These are phyloP conservation scores for Tychaedon coryphoeus DNA, from an alignment of 2,113 vertebrate genomes.

Conservation along the genomic window DNA sequence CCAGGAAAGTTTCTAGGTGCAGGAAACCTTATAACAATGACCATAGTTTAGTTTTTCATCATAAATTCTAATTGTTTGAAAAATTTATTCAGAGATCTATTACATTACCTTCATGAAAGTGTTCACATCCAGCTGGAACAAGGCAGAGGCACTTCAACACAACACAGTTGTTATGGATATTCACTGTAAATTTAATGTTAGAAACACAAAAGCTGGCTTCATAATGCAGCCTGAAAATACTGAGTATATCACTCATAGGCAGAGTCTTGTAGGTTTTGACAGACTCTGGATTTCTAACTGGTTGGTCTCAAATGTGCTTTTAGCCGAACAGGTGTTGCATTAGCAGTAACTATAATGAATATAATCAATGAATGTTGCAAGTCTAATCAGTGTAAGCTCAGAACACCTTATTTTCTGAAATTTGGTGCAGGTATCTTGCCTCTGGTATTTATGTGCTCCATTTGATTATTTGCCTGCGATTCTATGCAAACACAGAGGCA, in stretches of 20 bases:
- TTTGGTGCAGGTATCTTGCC: background rate
- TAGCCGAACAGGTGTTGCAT: background rate
- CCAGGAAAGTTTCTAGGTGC: background rate
- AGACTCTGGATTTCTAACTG: background rate
- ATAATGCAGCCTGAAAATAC: background rate
- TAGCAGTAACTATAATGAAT: background rate
- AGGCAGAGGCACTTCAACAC: background rate
- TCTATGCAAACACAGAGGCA: background rate
- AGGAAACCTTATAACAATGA: background rate
- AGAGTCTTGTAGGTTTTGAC: background rate
- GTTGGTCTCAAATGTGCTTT: background rate
- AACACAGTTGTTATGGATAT: rapidly evolving
- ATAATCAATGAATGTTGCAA: background rate
- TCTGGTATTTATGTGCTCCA: background rate
- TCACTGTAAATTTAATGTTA: background rate
- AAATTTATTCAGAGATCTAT: background rate
- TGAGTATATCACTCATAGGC: background rate
- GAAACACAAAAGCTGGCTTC: background rate
- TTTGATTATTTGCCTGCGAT: background rate
- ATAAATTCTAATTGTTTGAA: background rate
- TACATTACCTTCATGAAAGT: background rate
- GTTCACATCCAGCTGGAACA: background rate
- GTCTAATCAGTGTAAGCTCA: background rate
- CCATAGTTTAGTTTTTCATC: background rate
- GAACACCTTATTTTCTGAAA: background rate